phyloP scores from a whole-genome alignment of 2,113 vertebrate species.

The Cryptomyrus ogoouensis region DNA sequence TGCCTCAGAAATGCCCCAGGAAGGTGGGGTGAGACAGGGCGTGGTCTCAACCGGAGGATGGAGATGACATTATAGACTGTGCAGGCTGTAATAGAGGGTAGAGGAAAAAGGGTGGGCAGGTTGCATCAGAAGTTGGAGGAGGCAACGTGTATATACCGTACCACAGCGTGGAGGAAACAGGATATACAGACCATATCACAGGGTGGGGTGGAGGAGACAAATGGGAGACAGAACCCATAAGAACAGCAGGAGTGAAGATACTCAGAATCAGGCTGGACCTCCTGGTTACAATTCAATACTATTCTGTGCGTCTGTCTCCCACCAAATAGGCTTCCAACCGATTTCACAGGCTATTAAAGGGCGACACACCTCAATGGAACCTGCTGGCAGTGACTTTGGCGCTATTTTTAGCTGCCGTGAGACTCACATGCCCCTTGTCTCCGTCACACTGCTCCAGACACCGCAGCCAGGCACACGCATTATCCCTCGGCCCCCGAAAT shows the following conservation, averaged over 20 bases:
- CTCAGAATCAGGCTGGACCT: neutral
- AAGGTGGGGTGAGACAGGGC: neutral
- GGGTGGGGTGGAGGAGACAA: neutral
- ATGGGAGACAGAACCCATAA: neutral
- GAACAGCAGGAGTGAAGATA: neutral
- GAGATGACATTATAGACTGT: neutral
- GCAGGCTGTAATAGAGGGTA: neutral
- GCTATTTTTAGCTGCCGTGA: neutral
- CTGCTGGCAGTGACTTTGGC: neutral
- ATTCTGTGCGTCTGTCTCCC: neutral
- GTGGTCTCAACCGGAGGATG: neutral
- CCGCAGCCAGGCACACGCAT: neutral
- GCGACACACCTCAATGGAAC: neutral
- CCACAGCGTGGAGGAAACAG: neutral
- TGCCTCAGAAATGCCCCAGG: neutral
- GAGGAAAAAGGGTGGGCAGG: neutral
- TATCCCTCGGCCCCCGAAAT: neutral
- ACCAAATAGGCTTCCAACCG: neutral
- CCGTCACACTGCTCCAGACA: neutral
- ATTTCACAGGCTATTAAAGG: neutral
- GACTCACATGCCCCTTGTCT: neutral
- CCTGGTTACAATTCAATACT: neutral
- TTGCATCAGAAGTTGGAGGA: neutral
- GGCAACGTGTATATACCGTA: neutral
- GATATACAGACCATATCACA: neutral